phyloP scores from a whole-genome alignment of 2,113 vertebrate species.

The Prunella fulvescens region DNA sequence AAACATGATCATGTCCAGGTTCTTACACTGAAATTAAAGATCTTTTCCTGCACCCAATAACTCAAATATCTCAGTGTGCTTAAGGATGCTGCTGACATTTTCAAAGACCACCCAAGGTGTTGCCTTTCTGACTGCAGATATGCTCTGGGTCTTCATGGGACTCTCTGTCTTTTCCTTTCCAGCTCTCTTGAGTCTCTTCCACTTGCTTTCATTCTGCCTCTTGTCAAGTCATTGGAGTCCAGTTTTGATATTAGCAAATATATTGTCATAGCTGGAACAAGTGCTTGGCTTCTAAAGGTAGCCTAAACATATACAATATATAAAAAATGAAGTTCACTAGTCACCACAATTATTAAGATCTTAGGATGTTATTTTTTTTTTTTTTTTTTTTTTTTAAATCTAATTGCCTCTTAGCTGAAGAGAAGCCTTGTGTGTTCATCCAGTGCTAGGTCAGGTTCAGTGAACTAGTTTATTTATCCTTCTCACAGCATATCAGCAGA shows the following conservation, averaged over 20 bases:
- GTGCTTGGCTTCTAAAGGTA: constrained; percentile 71
- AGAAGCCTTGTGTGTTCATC: constrained; percentile 3
- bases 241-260: constrained; percentile 63
- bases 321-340: constrained; percentile 67
- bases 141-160: constrained; percentile 41
- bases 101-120: constrained; percentile 69
- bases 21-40: constrained; percentile 30
- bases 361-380: too few relatives aligned
- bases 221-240: constrained; percentile 50
- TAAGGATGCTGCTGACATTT: constrained; percentile 73
- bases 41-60: constrained; percentile 37
- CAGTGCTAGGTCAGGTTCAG: not conserved
- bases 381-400: too few relatives aligned
- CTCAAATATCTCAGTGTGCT: constrained; percentile 71
- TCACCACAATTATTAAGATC: constrained; percentile 51
- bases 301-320: constrained; percentile 59
- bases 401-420: constrained; percentile 13
- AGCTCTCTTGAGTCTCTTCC: not conserved
- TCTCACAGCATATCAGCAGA: not conserved
- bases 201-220: constrained; percentile 59
- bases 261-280: constrained; percentile 65
- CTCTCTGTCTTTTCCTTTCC: constrained; percentile 16
- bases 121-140: constrained; percentile 60
- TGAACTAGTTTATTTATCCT: not conserved
- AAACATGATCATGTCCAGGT: constrained; percentile 12